Conservation (phyloP, 1,140 invertebrate species). For the Diploscapter pachys region DNA sequence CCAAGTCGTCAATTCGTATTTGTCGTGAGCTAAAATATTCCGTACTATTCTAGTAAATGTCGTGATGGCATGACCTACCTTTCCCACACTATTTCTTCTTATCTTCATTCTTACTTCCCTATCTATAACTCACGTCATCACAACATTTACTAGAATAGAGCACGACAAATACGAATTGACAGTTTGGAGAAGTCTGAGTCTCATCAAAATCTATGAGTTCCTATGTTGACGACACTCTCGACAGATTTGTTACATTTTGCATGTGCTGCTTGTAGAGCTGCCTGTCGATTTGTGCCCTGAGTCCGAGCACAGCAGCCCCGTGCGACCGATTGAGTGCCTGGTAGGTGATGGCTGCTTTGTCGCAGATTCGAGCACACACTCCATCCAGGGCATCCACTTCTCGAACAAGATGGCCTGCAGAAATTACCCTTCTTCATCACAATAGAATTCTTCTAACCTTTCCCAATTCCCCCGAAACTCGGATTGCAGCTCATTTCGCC, state of each 20-base stretch:
- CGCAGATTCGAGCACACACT: conserved; percentile 78
- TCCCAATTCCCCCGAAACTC: conserved; percentile 90
- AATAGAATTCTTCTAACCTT: conserved; percentile 63
- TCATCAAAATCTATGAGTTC: too few relatives aligned
- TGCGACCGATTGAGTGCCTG: conserved; percentile 72
- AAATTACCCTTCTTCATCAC: neutral
- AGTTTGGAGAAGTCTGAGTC: too few relatives aligned
- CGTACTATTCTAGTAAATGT: too few relatives aligned
- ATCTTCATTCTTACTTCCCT: too few relatives aligned
- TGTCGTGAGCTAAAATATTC: too few relatives aligned
- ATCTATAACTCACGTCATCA: too few relatives aligned
- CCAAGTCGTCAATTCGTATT: too few relatives aligned
- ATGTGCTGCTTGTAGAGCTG: conserved; percentile 76
- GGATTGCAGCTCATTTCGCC: conserved; percentile 90
- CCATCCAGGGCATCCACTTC: conserved; percentile 90
- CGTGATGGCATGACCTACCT: too few relatives aligned
- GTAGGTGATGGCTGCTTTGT: conserved; percentile 65
- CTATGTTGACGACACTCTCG: too few relatives aligned
- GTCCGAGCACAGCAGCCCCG: conserved; percentile 85
- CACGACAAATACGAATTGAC: too few relatives aligned
- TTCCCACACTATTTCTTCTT: too few relatives aligned
- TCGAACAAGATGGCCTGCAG: conserved; percentile 74
- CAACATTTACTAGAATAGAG: too few relatives aligned
- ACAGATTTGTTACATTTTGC: conserved; percentile 67
- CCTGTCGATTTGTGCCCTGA: conserved; percentile 84